Base-by-base conservation (phyloP, 2,113 vertebrate genomes). In the Macquaria australasica region DNA sequence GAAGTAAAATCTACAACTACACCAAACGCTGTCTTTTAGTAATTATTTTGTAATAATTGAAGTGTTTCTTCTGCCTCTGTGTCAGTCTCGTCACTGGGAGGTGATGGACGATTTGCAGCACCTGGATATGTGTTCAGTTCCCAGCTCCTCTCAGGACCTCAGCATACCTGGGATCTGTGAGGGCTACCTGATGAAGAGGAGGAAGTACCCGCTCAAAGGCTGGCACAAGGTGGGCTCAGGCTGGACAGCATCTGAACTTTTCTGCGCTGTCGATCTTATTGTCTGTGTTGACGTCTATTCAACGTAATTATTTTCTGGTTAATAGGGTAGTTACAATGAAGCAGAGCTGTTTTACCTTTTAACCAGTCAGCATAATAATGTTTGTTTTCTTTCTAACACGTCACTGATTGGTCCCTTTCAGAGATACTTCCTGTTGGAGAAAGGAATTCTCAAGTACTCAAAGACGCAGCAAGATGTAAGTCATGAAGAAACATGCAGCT, bases 201-300 rank as follows among this genome's bases (percentile, higher is more conserved):
- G 97, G 83, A 99, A 99, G 90, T 99, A 97, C 94, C 98, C 98
- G 1, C 94, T 99, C 64, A 98, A 98, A 88, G 98, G 98, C 79
- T 99, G 98, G 98, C 98, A 99, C 95, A 99, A 97, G 96, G 98
- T 98, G 85, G 91, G 1, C 7, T 3, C 3, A 14, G 39, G 3
- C 0, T 48, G 8, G 3, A 23, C 21, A 43, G 31, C n/a, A n/a
- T 45, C 11, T n/a, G 16, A 34, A 3, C 15, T 9, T 41, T 50
- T 68, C 58, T 53, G 23, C 41, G 14, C 11, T 16, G 23, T 66
- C 34, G 31, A 1, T 15, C 14, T 23, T 20, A 34, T 5, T 77
- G n/a, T 68, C 43, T 48, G 6, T 21, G 21, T 10, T 5, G 14
- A 25, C 1, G 31, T 21, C 50, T 37, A 1, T 23, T 73, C 12